phyloP scores from a whole-genome alignment of 2,113 vertebrate species.

The Pycnonotus jocosus region DNA sequence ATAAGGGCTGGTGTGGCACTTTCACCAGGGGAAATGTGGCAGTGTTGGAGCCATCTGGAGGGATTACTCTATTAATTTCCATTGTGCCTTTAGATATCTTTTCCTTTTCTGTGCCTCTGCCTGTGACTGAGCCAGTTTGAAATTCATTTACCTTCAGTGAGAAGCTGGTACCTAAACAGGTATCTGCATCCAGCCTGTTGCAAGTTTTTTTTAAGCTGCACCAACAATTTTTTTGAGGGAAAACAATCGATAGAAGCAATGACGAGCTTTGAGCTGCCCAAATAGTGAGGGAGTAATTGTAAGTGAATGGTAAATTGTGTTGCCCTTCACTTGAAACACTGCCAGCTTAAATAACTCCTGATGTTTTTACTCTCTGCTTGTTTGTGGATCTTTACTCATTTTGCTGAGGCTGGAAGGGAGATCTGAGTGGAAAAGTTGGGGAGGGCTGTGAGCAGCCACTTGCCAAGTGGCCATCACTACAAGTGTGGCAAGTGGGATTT shows the following conservation, averaged over 20 bases:
- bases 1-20: not conserved
- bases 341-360: not conserved
- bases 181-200: not conserved
- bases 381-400: not conserved
- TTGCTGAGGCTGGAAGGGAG: not conserved
- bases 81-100: not conserved
- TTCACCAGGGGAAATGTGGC: not conserved
- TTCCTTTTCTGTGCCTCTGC: not conserved
- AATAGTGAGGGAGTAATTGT: not conserved
- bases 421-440: not conserved
- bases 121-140: not conserved
- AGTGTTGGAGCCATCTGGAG: not conserved
- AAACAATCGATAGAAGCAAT: not conserved
- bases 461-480: not conserved
- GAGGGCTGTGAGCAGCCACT: not conserved
- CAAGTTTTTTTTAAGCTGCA: not conserved
- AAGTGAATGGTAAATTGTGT: not conserved
- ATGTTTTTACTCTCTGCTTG: not conserved
- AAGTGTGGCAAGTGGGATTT: not conserved
- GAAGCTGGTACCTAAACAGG: not conserved
- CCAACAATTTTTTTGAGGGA: not conserved
- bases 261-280: fast-evolving
- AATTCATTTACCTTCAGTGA: not conserved
- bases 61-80: not conserved
- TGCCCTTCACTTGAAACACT: not conserved